A percentile compares a stretch with the other conserved stretches of the same genome.
These are phyloP conservation scores for Exaiptasia diaphana DNA, from an alignment of 64 coral and sea anemone species.

Conservation along the genomic window DNA sequence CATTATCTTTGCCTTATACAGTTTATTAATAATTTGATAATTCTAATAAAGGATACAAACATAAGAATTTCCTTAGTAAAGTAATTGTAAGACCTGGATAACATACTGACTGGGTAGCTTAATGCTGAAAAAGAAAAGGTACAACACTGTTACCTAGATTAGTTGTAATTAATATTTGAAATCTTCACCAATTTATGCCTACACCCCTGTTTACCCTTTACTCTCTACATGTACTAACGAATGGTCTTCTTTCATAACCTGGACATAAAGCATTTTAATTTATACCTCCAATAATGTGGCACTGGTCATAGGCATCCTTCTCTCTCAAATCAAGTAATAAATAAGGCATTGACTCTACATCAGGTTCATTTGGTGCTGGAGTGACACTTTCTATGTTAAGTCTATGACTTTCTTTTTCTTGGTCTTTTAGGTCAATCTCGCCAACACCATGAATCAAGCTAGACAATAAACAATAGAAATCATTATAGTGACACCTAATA, in stretches of 20 bases:
- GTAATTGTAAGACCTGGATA: constrained; percentile 90
- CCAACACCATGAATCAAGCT: constrained; percentile 97
- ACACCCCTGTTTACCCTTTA: too few species aligned
- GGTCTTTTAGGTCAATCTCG: constrained; percentile 81
- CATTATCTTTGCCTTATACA: not conserved
- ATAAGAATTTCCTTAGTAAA: constrained; percentile 93
- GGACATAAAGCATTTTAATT: not conserved
- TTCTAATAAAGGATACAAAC: constrained; percentile 91
- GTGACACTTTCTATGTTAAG: not conserved
- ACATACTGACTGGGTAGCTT: constrained; percentile 72
- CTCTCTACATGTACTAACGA: too few species aligned
- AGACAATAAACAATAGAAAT: not conserved
- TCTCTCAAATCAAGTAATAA: constrained; percentile 84
- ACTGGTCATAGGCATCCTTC: constrained; percentile 83
- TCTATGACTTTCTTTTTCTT: constrained; percentile 19
- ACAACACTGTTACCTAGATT: not conserved
- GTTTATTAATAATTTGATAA: not conserved
- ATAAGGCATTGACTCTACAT: constrained; percentile 84
- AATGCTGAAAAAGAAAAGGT: constrained; percentile 58
- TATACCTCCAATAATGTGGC: constrained; percentile 97
- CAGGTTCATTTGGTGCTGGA: constrained; percentile 40
- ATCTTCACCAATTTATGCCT: not conserved
- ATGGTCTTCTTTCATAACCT: too few species aligned
- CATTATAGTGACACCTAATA: too few species aligned
- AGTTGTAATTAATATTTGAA: not conserved